phyloP scores from a whole-genome alignment of 2,888 invertebrate genomes.

The Platerodrilus igneus region DNA sequence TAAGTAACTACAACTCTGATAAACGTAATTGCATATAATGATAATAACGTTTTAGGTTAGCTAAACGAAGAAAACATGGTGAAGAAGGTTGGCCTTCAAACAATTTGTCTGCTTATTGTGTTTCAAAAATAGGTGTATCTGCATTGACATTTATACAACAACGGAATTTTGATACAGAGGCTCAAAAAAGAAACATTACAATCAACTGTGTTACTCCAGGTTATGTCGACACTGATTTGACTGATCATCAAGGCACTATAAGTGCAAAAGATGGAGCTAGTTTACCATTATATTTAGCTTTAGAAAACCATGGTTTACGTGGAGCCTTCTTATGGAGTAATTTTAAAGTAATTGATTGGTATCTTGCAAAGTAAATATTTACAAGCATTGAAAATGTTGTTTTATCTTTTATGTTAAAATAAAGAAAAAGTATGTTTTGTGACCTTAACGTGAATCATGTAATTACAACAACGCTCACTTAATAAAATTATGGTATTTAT shows the following conservation, averaged over 20 bases:
- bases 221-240: conserved; percentile 75
- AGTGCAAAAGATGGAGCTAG: conserved; percentile 57
- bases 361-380: conserved; percentile 1
- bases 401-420: too few relatives aligned
- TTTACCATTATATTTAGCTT: conserved; percentile 59
- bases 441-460: too few relatives aligned
- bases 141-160: conserved; percentile 67
- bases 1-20: conserved; percentile 46
- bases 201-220: conserved; percentile 74
- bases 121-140: conserved; percentile 70
- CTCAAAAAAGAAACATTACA: conserved; percentile 55
- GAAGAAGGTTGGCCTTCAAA: conserved; percentile 40
- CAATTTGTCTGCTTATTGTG: conserved; percentile 64
- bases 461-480: too few relatives aligned
- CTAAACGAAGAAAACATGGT: conserved; percentile 32
- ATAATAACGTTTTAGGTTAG: conserved; percentile 31
- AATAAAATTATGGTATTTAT: too few relatives aligned
- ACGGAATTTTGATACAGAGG: conserved; percentile 50
- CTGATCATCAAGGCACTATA: conserved; percentile 53
- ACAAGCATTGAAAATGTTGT: too few relatives aligned
- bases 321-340: conserved; percentile 64
- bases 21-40: conserved; percentile 1
- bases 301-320: conserved; percentile 56
- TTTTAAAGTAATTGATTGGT: conserved; percentile 56
- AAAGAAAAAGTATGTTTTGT: too few relatives aligned